Evolutionary conservation across 2,113 vertebrate species (phyloP).

Genomic region (Ctenomys sociabilis): DNA sequence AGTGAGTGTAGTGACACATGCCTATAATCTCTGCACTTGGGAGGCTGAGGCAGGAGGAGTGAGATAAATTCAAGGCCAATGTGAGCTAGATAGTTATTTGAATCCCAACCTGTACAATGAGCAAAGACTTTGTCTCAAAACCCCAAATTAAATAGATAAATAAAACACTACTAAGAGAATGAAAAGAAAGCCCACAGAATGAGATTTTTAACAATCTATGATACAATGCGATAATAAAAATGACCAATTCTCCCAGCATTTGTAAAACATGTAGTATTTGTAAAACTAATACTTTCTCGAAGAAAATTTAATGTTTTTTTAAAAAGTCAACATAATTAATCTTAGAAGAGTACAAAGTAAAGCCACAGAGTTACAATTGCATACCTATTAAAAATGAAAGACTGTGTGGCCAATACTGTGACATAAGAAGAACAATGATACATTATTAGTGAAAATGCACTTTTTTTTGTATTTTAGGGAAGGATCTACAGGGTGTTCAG

Average conservation of each 20-base stretch:
- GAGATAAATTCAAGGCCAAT: not conserved
- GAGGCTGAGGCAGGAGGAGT: not conserved
- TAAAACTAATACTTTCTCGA: not conserved
- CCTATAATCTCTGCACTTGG: not conserved
- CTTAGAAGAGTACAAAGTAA: not conserved
- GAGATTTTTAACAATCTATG: not conserved
- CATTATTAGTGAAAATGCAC: not conserved
- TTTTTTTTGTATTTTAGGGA: too few relatives aligned
- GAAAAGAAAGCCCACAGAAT: not conserved
- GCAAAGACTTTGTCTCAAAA: not conserved
- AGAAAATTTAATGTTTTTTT: not conserved
- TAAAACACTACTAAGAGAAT: not conserved
- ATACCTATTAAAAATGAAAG: constrained; percentile 4
- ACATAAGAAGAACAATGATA: not conserved
- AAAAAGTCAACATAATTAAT: not conserved
- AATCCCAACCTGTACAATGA: not conserved
- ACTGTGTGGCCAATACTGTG: not conserved
- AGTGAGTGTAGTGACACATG: not conserved
- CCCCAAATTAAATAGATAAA: not conserved
- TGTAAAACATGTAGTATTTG: not conserved
- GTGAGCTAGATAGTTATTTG: not conserved
- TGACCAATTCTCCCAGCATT: not conserved
- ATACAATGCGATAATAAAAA: not conserved
- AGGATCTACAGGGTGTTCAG: too few relatives aligned
- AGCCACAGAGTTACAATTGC: not conserved